These are phyloP conservation scores for Drosophila pseudotakahashii DNA, from an alignment of 2,888 invertebrate species.

Conservation along the genomic window DNA sequence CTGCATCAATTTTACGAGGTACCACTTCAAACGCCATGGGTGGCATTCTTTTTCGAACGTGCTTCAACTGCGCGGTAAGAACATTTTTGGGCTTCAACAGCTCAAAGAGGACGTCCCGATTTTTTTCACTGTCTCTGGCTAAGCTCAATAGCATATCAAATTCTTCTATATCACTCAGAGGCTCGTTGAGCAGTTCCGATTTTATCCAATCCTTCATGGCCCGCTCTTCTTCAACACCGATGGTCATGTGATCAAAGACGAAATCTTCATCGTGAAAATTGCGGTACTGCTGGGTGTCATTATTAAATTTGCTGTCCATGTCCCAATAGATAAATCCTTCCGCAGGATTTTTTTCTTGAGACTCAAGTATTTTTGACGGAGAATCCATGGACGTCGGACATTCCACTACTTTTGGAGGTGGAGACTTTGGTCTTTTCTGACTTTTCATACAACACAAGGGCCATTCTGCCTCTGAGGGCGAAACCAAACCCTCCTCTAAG, in stretches of 20 bases:
- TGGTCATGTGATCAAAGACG: neutral
- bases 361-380: neutral
- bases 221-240: conserved; percentile 22
- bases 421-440: neutral
- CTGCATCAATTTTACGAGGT: neutral
- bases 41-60: too few relatives aligned
- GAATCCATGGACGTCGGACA: neutral
- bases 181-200: conserved; percentile 12
- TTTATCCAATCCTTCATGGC: conserved; percentile 24
- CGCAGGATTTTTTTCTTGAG: neutral
- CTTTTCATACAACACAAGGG: neutral
- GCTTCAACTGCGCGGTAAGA: too few relatives aligned
- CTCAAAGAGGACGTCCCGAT: neutral
- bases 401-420: neutral
- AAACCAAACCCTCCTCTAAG: neutral
- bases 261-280: neutral
- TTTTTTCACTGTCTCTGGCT: conserved; percentile 2
- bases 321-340: neutral
- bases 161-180: conserved; percentile 26
- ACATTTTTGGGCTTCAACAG: conserved; percentile 1
- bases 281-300: neutral
- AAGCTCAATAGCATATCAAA: conserved; percentile 21
- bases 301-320: neutral
- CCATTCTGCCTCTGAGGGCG: neutral
- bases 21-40: neutral